Percentiles rank a stretch among this genome's conserved stretches.
These are phyloP conservation scores for Carcinoscorpius rotundicauda DNA, from an alignment of 1,140 invertebrate species.

Conservation along the genomic window DNA sequence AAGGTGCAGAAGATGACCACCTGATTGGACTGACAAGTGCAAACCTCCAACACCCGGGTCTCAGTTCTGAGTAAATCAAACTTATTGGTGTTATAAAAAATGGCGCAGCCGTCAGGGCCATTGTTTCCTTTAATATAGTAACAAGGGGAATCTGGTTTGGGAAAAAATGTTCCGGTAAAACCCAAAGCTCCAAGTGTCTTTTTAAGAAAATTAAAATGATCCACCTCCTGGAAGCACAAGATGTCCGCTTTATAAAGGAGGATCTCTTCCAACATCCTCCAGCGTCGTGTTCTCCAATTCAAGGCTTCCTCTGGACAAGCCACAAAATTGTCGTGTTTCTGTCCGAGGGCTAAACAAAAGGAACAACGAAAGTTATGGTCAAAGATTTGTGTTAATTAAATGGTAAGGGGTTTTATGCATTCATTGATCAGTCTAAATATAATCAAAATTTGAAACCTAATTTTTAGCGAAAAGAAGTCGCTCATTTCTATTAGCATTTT, in stretches of 20 bases:
- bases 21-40: slow-evolving; percentile 57
- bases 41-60: slow-evolving; percentile 50
- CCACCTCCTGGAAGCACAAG: slow-evolving; percentile 54
- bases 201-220: slow-evolving; percentile 57
- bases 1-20: slow-evolving; percentile 28
- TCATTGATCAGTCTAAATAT: too few species aligned
- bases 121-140: slow-evolving; percentile 56
- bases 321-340: slow-evolving; percentile 58
- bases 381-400: too few species aligned
- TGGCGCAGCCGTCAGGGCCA: slow-evolving; percentile 65
- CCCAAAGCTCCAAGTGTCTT: slow-evolving; percentile 47
- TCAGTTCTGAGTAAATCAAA: slow-evolving; percentile 47
- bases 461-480: too few species aligned
- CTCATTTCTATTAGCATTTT: too few species aligned
- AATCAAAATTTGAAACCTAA: too few species aligned
- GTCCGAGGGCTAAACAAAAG: slow-evolving; percentile 46
- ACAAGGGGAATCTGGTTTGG: slow-evolving; percentile 67
- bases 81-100: slow-evolving; percentile 53
- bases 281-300: slow-evolving; percentile 51
- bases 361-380: too few species aligned
- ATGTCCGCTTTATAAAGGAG: slow-evolving; percentile 52
- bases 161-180: slow-evolving; percentile 55
- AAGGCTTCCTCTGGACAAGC: slow-evolving; percentile 54
- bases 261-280: slow-evolving; percentile 57
- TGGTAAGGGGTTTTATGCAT: too few species aligned